Conservation (phyloP, 2,888 invertebrate genomes). For the Brachycybe producta region DNA sequence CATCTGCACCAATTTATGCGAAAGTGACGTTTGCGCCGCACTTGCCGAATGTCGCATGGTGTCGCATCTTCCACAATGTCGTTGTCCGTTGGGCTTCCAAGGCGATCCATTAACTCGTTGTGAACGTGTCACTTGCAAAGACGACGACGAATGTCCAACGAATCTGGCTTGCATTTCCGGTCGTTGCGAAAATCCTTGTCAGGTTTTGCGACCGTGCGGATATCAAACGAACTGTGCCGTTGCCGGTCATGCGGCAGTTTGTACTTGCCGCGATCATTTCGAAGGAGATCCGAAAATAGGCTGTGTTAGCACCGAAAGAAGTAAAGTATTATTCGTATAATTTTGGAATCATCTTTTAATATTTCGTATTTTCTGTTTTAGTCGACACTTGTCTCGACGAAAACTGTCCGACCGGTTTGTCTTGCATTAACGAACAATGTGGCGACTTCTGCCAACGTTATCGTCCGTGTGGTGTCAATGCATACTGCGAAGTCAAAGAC, state of each 20-base stretch:
- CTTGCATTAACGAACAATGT: slow-evolving; percentile 61
- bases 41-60: slow-evolving; percentile 59
- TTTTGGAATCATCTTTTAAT: not conserved
- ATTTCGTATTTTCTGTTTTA: slow-evolving; percentile 19
- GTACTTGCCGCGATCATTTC: slow-evolving; percentile 64
- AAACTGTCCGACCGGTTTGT: slow-evolving; percentile 75
- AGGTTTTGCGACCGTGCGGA: slow-evolving; percentile 48
- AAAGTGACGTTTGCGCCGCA: slow-evolving; percentile 57
- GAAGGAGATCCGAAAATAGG: slow-evolving; percentile 22
- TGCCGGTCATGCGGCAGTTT: slow-evolving; percentile 66
- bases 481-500: slow-evolving; percentile 64
- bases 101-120: slow-evolving; percentile 19
- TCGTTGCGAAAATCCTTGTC: slow-evolving; percentile 57
- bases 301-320: slow-evolving; percentile 17
- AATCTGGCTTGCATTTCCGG: slow-evolving; percentile 81
- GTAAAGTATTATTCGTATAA: not conserved
- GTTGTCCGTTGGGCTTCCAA: slow-evolving; percentile 56
- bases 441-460: slow-evolving; percentile 56
- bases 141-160: slow-evolving; percentile 53
- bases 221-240: slow-evolving; percentile 63
- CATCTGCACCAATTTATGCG: slow-evolving; percentile 68
- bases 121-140: slow-evolving; percentile 19
- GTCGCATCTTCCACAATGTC: slow-evolving; percentile 66
- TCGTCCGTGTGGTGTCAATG: slow-evolving; percentile 54
- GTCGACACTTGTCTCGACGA: slow-evolving; percentile 50